phyloP scores from a whole-genome alignment of 2,797 vertebrate genomes.

The Hoplostethus atlanticus region DNA sequence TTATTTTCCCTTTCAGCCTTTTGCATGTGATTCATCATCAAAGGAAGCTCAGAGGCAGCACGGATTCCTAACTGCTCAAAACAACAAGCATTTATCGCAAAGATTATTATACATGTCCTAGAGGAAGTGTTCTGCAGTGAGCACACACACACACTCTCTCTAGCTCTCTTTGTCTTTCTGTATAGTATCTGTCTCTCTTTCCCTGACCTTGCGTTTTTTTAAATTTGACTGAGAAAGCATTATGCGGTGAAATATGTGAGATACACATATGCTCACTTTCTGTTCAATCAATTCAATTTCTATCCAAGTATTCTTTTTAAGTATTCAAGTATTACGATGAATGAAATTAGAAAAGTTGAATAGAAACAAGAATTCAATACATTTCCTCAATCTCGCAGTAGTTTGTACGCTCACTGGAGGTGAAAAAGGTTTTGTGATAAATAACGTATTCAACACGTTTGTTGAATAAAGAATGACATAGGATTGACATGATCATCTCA shows the following conservation, averaged over 20 bases:
- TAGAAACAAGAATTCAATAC: neutral
- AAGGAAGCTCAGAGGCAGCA: slow-evolving; percentile 27
- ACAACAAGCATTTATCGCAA: slow-evolving; percentile 42
- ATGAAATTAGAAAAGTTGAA: neutral
- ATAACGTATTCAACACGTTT: neutral
- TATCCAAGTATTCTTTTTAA: no score
- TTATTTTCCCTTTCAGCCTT: slow-evolving; percentile 17
- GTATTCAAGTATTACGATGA: neutral
- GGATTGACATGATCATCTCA: no score
- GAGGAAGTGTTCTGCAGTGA: slow-evolving; percentile 35
- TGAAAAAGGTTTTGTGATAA: neutral
- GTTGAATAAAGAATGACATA: neutral
- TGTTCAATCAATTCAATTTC: slow-evolving; percentile 23
- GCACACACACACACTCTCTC: neutral
- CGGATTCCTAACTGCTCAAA: slow-evolving; percentile 23
- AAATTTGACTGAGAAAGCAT: slow-evolving; percentile 7
- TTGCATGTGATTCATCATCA: slow-evolving; percentile 38
- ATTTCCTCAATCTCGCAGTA: no score
- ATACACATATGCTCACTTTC: neutral
- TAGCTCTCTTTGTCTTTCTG: slow-evolving; percentile 15
- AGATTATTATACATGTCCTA: slow-evolving; percentile 47
- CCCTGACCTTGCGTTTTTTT: slow-evolving; percentile 31
- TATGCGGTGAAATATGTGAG: neutral
- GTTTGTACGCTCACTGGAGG: no score
- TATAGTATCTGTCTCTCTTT: no score